Conservation (phyloP, 92 coral and sea anemone genomes). For the Epizoanthus stellaris region DNA sequence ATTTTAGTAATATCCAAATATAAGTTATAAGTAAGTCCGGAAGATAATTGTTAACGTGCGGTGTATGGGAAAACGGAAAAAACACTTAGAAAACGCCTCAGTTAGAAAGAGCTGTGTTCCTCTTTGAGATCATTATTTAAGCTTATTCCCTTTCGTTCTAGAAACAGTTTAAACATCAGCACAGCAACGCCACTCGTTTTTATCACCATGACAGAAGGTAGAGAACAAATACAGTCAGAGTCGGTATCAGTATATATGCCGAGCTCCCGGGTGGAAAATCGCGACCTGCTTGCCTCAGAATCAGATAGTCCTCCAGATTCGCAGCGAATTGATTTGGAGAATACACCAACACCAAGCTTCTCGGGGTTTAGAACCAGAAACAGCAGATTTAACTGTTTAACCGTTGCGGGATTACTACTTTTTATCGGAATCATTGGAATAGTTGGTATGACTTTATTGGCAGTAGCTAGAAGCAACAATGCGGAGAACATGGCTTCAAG, state of each 20-base stretch:
- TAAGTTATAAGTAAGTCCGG: too few species aligned
- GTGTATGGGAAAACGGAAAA: too few species aligned
- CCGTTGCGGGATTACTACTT: background rate
- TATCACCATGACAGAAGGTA: background rate
- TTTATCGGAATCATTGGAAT: constrained; percentile 1
- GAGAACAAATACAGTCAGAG: background rate
- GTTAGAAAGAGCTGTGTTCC: background rate
- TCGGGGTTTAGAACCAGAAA: background rate
- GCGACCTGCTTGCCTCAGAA: background rate
- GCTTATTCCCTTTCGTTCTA: background rate
- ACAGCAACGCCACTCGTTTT: background rate
- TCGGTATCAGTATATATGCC: background rate
- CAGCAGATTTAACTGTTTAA: background rate
- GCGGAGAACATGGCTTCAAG: background rate
- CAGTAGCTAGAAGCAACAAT: background rate
- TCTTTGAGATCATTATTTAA: background rate
- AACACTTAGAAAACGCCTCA: background rate
- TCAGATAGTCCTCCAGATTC: background rate
- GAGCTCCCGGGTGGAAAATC: background rate
- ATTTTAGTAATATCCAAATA: too few species aligned
- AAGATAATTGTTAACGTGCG: too few species aligned
- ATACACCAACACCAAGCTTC: background rate
- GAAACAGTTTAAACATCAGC: background rate
- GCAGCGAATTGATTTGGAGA: background rate
- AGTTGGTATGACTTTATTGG: constrained; percentile 3